Evolutionary conservation across 2,113 vertebrate species (phyloP), one percentile per base, ranked within the genome.

Genomic region (Nettapus auritus): DNA sequence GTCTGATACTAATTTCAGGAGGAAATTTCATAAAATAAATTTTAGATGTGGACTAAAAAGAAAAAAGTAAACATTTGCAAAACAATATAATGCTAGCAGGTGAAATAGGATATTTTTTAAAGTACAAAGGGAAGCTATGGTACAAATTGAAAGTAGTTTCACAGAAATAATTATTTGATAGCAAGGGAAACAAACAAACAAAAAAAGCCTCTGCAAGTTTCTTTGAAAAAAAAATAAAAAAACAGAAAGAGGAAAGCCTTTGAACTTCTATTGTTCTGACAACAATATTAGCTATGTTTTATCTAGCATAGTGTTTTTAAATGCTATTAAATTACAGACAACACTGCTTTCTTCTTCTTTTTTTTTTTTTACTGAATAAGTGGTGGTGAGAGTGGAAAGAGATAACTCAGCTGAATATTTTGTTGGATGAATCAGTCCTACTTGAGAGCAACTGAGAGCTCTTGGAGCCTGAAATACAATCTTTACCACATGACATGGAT

Each of bases 361-460:
- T 52, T 38, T 18, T n/a, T n/a, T 50, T 52, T 38, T 18, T 59
- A 82, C 44, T 46, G 55, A 52, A 7, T 71, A 91, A 95, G 88
- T 78, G 12, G 40, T 69, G 31, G 14, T 5, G 8, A 88, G 66
- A 69, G 33, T 59, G 53, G 38, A 1, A 6, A 85, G 53, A 80
- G 48, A 86, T n/a, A 66, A 93, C 19, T 17, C 60, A 71, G 44
- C 12, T 31, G 69, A 81, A 63, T 46, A 90, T 96, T 94, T 91
- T 91, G 34, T 69, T 90, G 70, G 50, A 92, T 93, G 48, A 97
- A 88, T 91, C 71, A 93, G 68, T 90, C 46, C 44, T 90, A 87
- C 86, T 87, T 94, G 93, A 92, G 94, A 62, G 26, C n/a, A 59
- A 57, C 25, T 76, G 73, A 96, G 93, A 53, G 62, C 85, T 91